A percentile compares a stretch with the other conserved stretches of the same genome.
Conservation (phyloP, 2,888 invertebrate genomes). For the Acleris emargana region DNA sequence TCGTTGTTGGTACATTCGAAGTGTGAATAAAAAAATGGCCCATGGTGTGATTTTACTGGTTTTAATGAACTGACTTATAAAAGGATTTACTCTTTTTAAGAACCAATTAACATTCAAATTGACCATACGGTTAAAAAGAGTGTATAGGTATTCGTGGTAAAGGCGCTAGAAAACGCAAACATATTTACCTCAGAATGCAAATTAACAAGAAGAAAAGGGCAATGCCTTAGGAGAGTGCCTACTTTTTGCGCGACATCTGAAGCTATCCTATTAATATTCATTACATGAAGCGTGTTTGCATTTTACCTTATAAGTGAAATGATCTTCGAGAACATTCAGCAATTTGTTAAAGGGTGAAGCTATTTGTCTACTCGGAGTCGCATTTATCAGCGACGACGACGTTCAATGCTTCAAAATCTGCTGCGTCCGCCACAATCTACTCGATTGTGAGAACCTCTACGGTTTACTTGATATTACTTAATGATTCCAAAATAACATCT, state of each 20-base stretch:
- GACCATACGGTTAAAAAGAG: background rate
- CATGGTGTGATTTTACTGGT: background rate
- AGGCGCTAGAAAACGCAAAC: no score
- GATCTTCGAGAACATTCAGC: constrained; percentile 50
- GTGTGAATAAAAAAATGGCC: constrained; percentile 6
- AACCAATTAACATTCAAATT: background rate
- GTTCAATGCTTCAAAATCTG: no score
- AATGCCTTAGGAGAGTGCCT: constrained; percentile 35
- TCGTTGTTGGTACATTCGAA: constrained; percentile 19
- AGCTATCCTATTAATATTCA: constrained; percentile 63
- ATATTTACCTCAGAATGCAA: background rate
- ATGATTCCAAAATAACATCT: constrained; percentile 16
- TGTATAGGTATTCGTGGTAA: no score
- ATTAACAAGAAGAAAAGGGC: constrained; percentile 40
- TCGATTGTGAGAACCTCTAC: background rate
- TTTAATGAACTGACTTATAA: background rate
- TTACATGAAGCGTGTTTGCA: constrained; percentile 56
- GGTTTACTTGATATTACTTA: background rate
- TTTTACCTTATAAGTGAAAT: constrained; percentile 58
- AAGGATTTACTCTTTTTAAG: background rate
- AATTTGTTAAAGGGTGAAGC: constrained; percentile 65
- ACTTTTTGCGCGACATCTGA: constrained; percentile 51
- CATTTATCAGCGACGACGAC: no score
- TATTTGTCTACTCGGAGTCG: constrained; percentile 60
- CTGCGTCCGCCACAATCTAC: background rate